Percentiles rank a stretch among this genome's conserved stretches.
phyloP scores from a whole-genome alignment of 2,888 invertebrate species.

The Melinaea marsaeus region DNA sequence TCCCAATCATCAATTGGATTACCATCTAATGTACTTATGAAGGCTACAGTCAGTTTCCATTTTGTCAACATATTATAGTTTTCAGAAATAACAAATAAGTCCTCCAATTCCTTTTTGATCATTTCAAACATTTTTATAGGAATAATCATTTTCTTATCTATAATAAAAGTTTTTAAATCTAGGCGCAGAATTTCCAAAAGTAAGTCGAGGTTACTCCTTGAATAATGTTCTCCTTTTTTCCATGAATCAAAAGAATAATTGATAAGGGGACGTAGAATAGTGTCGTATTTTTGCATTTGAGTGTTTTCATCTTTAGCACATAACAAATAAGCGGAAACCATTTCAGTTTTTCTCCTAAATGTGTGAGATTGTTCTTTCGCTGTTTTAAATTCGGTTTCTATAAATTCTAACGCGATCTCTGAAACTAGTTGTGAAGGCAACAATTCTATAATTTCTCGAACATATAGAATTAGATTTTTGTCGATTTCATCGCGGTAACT shows the following conservation, averaged over 20 bases:
- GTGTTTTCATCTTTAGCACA: conserved; percentile 41
- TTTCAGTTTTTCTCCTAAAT: conserved; percentile 32
- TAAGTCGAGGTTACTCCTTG: conserved; percentile 32
- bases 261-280: conserved; percentile 45
- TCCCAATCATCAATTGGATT: conserved; percentile 36
- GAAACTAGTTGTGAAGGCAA: conserved; percentile 45
- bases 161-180: conserved; percentile 36
- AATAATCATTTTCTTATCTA: conserved; percentile 35
- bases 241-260: conserved; percentile 40
- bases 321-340: conserved; percentile 48
- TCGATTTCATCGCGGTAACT: conserved; percentile 32
- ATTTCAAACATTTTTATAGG: conserved; percentile 41
- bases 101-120: conserved; percentile 40
- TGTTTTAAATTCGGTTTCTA: conserved; percentile 40
- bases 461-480: conserved; percentile 35
- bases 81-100: conserved; percentile 39
- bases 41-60: conserved; percentile 46
- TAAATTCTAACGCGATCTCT: conserved; percentile 43
- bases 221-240: conserved; percentile 36
- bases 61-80: conserved; percentile 50
- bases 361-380: conserved; percentile 15
- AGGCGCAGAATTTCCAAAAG: conserved; percentile 38
- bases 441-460: conserved; percentile 45
- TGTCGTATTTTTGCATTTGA: conserved; percentile 46
- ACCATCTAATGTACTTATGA: conserved; percentile 38